Evolutionary conservation across 2,888 invertebrate genomes (phyloP).

Genomic region (Drosophila nigritarsus): DNA sequence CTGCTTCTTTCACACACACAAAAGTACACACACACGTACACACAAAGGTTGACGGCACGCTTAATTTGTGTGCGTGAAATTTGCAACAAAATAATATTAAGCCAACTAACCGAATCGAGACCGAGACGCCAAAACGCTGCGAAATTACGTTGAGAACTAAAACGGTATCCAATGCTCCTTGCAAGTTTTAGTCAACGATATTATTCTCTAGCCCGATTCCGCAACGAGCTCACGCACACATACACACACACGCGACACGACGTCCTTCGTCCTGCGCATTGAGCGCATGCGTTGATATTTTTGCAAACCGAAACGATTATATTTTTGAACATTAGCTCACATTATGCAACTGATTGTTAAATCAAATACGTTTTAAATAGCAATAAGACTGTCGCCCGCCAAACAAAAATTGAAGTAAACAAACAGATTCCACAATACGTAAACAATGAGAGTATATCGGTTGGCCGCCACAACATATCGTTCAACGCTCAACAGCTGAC

Average conservation of each 20-base stretch:
- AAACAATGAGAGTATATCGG: slow-evolving; percentile 18
- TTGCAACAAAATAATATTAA: slow-evolving; percentile 39
- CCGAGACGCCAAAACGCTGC: slow-evolving; percentile 52
- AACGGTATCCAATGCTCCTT: slow-evolving; percentile 38
- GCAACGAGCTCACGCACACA: slow-evolving; percentile 2
- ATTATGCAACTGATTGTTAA: slow-evolving; percentile 1
- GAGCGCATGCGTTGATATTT: slow-evolving; percentile 47
- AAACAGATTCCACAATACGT: slow-evolving; percentile 20
- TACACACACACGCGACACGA: slow-evolving; percentile 8
- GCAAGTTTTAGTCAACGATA: slow-evolving; percentile 6
- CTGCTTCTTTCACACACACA: slow-evolving; percentile 21
- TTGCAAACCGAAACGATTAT: background rate
- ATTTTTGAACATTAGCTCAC: background rate
- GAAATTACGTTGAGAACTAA: slow-evolving; percentile 67
- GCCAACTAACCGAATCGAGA: slow-evolving; percentile 35
- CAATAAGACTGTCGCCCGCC: slow-evolving; percentile 37
- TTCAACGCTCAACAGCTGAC: slow-evolving; percentile 29
- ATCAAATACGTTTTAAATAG: slow-evolving; percentile 5
- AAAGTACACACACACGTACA: slow-evolving; percentile 16
- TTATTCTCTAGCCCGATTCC: slow-evolving; percentile 32
- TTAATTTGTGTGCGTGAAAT: slow-evolving; percentile 35
- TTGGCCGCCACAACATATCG: slow-evolving; percentile 30
- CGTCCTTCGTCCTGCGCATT: slow-evolving; percentile 50
- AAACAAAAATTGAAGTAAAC: slow-evolving; percentile 37
- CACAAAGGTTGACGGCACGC: slow-evolving; percentile 6